Evolutionary conservation across 1,140 invertebrate species (phyloP), one percentile per base, ranked within the genome.

Genomic region (Lamellibrachia luymesi): DNA sequence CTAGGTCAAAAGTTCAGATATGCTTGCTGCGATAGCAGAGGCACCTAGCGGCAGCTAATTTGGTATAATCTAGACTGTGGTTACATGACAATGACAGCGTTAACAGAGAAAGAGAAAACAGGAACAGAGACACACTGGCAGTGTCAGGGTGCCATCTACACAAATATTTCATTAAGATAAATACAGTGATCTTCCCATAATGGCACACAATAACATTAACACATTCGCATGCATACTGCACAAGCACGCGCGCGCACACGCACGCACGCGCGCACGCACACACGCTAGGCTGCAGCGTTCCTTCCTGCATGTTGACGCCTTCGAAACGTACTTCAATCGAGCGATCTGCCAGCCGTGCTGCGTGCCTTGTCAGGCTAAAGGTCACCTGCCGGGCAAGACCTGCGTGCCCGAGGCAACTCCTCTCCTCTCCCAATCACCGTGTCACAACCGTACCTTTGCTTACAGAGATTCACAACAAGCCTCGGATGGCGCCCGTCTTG

Each of bases 251-350:
- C n/a, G 22, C 25, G 27, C 25, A 27, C 90, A 91, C 25, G 17
- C 90, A 91, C 25, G 50, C 90, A 91, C 90, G 27, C 90, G n/a
- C 8, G 27, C 90, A 25, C 90, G 27, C 90, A 91, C 90, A 27
- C 90, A 91, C 8, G 27, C 90, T 91, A 91, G 25, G 25, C 13
- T 8, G 64, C 64, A 17, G 13, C 64, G 64, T 80, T 80, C 64
- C 17, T 80, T 80, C 64, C 17, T 22, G 64, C 64, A 80, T 22
- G 64, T 80, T 80, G 1, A 80, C 64, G 64, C 13, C 64, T 22
- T 8, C 64, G 13, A 80, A 8, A 17, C 64, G 64, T 22, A 17
- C 64, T 2, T 80, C 64, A 80, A 22, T 22, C 6, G 64, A 80
- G 2, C 6, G 25, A 10, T 80, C 64, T 22, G 64, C 64, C 25